Base-by-base conservation (phyloP, 2,797 vertebrate species). In the Chelonia mydas region DNA sequence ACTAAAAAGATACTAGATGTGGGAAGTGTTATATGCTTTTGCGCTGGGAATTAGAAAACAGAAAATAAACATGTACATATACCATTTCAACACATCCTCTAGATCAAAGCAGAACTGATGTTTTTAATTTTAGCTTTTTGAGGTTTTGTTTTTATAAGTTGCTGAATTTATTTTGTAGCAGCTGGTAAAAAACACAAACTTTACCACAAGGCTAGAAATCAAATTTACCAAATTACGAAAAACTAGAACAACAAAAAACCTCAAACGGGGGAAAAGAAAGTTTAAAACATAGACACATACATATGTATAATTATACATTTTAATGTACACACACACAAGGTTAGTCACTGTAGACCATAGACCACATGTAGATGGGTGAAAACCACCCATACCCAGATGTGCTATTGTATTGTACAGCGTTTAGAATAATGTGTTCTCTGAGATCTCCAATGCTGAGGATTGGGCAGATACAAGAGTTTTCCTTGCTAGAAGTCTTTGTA, bases 41-140 rank as follows among this genome's bases (percentile, higher is more conserved):
- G 84, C 51, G 8, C 94, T 91, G 87, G 90, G 96, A 97, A 97
- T 96, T 94, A 96, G 93, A 96, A 96, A 97, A 97, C 57, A 96
- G 90, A 97, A 96, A 95, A 96, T 94, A 96, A 97, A 95, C 95
- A 95, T 93, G 92, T 94, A 97, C 97, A 96, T 97, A 95, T 95
- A 96, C 93, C 91, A 94, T 97, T 97, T 97, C 94, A 95, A 93
- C 94, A 97, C 94, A 89, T 95, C 84, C 83, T 95, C 94, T 96
- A 88, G 94, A 97, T 93, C 94, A 96, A 98, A 97, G 94, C 55
- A 86, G 88, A 91, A 85, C 83, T 81, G 87, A 95, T 95, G 94
- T 89, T 89, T 96, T 96, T 68, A 95, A 96, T 97, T 97, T 96
- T 89, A 79, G 80, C 82, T 95, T 93, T 95, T 93, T 94, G 94